phyloP scores from a whole-genome alignment of 2,113 vertebrate genomes.

The Accipiter cooperii region DNA sequence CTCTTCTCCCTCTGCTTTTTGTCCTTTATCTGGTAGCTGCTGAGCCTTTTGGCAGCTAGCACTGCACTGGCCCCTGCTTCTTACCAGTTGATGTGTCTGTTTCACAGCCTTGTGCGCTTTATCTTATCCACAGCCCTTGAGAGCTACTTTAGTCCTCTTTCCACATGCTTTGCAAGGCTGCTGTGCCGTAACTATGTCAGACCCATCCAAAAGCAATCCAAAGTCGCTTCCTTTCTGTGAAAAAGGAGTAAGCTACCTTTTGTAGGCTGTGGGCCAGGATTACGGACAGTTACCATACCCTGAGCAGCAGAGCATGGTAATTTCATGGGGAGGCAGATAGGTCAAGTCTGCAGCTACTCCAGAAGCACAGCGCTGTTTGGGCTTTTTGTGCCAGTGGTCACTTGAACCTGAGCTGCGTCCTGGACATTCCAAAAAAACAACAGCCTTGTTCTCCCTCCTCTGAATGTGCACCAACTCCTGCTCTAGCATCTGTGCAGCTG shows the following conservation, averaged over 20 bases:
- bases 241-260: not conserved
- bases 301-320: too few relatives aligned
- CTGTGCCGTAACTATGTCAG: not conserved
- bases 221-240: accelerated
- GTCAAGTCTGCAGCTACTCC: not conserved
- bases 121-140: not conserved
- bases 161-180: not conserved
- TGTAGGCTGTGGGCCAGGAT: not conserved
- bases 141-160: not conserved
- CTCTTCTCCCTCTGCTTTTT: not conserved
- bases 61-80: not conserved
- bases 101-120: not conserved
- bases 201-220: not conserved
- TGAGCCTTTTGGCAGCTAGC: not conserved
- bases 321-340: accelerated
- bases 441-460: not conserved
- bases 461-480: not conserved
- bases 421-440: not conserved
- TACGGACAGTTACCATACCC: not conserved
- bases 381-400: not conserved
- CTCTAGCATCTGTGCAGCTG: not conserved
- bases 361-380: not conserved
- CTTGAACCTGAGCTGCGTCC: not conserved
- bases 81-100: not conserved
- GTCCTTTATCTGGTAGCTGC: not conserved